Conservation (phyloP, 2,797 vertebrate species). For the Ctenosaura bakeri region DNA sequence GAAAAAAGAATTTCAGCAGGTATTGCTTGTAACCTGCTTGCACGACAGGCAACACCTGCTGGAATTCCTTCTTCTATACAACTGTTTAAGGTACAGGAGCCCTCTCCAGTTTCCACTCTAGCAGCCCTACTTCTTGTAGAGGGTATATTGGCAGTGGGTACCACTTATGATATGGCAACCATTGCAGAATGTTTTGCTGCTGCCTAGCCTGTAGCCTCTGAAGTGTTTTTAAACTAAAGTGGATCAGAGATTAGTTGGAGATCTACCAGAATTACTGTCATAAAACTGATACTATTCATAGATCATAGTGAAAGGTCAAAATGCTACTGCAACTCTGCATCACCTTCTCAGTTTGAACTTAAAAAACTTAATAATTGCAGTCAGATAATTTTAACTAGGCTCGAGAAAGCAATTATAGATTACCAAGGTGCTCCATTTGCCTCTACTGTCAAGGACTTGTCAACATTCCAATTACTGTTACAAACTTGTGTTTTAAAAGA, state of each 20-base stretch:
- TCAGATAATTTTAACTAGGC: slow-evolving; percentile 53
- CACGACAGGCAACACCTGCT: too few relatives aligned
- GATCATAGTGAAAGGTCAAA: slow-evolving; percentile 27
- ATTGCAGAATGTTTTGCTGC: not conserved
- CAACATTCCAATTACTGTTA: slow-evolving; percentile 47
- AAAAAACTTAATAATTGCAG: slow-evolving; percentile 51
- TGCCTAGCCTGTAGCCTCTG: not conserved
- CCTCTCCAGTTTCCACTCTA: too few relatives aligned
- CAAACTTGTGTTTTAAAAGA: slow-evolving; percentile 32
- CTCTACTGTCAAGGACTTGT: slow-evolving; percentile 39
- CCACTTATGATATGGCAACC: not conserved
- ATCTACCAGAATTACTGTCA: not conserved
- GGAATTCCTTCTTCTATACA: too few relatives aligned
- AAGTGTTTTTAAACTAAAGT: not conserved
- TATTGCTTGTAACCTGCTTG: too few relatives aligned
- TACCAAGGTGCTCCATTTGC: slow-evolving; percentile 47
- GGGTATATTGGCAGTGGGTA: not conserved
- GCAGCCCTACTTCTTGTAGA: too few relatives aligned
- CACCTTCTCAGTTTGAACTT: slow-evolving; percentile 37
- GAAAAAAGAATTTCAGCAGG: too few relatives aligned
- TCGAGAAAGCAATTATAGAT: slow-evolving; percentile 40
- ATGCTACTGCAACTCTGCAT: slow-evolving; percentile 21
- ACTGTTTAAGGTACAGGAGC: too few relatives aligned
- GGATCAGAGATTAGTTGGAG: slow-evolving; percentile 1
- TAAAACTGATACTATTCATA: slow-evolving; percentile 27